Evolutionary conservation across 64 coral and sea anemone genomes (phyloP).

Genomic region (Anthopleura sola): DNA sequence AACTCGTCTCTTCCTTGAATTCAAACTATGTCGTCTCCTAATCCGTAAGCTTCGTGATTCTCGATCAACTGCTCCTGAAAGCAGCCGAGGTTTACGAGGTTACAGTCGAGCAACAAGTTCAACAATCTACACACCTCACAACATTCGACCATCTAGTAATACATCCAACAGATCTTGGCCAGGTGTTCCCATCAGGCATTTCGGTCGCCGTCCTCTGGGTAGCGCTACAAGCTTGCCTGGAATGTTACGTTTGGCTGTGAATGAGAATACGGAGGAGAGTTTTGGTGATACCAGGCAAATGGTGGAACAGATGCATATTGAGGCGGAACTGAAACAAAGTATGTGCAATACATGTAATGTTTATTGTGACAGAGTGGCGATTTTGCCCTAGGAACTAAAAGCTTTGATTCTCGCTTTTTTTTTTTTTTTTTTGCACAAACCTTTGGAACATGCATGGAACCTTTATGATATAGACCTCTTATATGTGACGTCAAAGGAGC

Average conservation of each 20-base stretch:
- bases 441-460: no score
- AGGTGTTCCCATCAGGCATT: slow-evolving; percentile 49
- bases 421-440: no score
- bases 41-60: slow-evolving; percentile 74
- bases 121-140: slow-evolving; percentile 41
- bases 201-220: slow-evolving; percentile 74
- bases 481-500: no score
- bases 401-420: no score
- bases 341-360: background rate
- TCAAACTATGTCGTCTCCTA: slow-evolving; percentile 90
- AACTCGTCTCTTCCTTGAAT: slow-evolving; percentile 79
- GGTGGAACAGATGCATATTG: background rate
- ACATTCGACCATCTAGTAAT: slow-evolving; percentile 52
- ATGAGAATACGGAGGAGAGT: slow-evolving; percentile 10
- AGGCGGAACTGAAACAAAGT: slow-evolving; percentile 14
- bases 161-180: slow-evolving; percentile 87
- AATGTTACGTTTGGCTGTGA: slow-evolving; percentile 65
- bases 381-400: no score
- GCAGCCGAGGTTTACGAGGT: slow-evolving; percentile 79
- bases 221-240: slow-evolving; percentile 89
- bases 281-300: background rate
- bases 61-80: slow-evolving; percentile 49
- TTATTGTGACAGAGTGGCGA: no score
- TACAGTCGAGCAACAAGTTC: slow-evolving; percentile 78
- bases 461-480: no score